Evolutionary conservation across 2,888 invertebrate genomes (phyloP).

Genomic region (Bedellia somnulentella): DNA sequence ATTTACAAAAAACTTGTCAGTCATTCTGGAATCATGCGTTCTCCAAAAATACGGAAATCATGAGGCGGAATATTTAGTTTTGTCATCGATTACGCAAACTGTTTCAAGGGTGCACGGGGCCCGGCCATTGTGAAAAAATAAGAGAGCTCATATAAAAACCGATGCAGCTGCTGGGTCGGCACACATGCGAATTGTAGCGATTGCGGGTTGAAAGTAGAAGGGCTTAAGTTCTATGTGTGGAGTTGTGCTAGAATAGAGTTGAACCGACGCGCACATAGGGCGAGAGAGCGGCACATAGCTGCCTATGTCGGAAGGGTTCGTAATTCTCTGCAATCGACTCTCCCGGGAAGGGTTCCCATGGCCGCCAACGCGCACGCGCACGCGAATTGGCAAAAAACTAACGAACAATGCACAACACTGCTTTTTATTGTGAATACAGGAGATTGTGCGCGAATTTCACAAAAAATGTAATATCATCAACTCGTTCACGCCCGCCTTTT

Average conservation of each 20-base stretch:
- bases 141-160: conserved; percentile 57
- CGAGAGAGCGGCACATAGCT: conserved; percentile 7
- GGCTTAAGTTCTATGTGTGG: conserved; percentile 21
- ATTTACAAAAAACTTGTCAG: conserved; percentile 12
- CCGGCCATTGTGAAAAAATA: conserved; percentile 55
- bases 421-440: conserved; percentile 61
- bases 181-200: conserved; percentile 58
- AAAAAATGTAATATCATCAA: conserved; percentile 61
- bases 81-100: conserved; percentile 63
- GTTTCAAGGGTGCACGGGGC: conserved; percentile 57
- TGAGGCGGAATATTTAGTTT: conserved; percentile 62
- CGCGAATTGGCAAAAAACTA: conserved; percentile 53
- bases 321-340: conserved; percentile 37
- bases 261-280: conserved; percentile 24
- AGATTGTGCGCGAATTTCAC: conserved; percentile 47
- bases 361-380: conserved; percentile 59
- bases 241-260: conserved; percentile 17
- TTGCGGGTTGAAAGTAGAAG: conserved; percentile 16
- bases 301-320: conserved; percentile 37
- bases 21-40: conserved; percentile 15
- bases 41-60: conserved; percentile 59
- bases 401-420: conserved; percentile 44
- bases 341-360: conserved; percentile 51
- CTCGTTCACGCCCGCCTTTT: conserved; percentile 60
- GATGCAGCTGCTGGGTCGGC: conserved; percentile 51